Base-by-base conservation (phyloP, 2,888 invertebrate genomes). In the Deladenus siricidicola region DNA sequence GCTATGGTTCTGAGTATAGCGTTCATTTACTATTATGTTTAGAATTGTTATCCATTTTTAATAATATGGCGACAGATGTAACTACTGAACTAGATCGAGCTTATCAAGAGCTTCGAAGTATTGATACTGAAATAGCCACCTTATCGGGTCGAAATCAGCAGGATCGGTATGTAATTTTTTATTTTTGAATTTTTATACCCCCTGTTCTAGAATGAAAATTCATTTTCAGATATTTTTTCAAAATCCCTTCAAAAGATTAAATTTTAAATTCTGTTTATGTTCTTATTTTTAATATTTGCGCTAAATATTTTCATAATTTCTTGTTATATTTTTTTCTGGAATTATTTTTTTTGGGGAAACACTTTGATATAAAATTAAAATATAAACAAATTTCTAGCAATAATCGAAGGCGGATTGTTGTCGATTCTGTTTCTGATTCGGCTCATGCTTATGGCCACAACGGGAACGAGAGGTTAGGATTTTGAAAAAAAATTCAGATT, bases 71-170 rank as follows among this genome's bases (percentile, higher is more conserved):
- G 1, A 51, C 58, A 19, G 62, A 61, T 44, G 44, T 61, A 29
- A 51, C 30, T 44, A 43, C 59, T 21, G 59, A 60, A n/a, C 29
- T 61, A 28, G 49, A 42, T 43, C 34, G 42, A 29, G 62, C 62
- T n/a, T 61, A 61, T 52, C 51, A 61, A 21, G 62, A 61, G 14
- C 49, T 61, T 3, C 45, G 62, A 39, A 45, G 26, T 42, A 61
- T 61, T 51, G 62, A 61, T 39, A 23, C 48, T n/a, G 58, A 60
- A 26, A 47, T 60, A 19, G 56, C 60, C 26, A 26, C 58, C 28
- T 45, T 60, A 6, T 49, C 49, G 30, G 60, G 60, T 26, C 50
- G 50, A 19, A 1, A 19, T 50, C 50, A 26, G 26, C 21, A 24
- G 50, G 50, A 50, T 23, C 19, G 50, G 50, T 50, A 21, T 19